These are phyloP conservation scores for Phaethon lepturus DNA, from an alignment of 2,113 vertebrate genomes.

Conservation along the genomic window DNA sequence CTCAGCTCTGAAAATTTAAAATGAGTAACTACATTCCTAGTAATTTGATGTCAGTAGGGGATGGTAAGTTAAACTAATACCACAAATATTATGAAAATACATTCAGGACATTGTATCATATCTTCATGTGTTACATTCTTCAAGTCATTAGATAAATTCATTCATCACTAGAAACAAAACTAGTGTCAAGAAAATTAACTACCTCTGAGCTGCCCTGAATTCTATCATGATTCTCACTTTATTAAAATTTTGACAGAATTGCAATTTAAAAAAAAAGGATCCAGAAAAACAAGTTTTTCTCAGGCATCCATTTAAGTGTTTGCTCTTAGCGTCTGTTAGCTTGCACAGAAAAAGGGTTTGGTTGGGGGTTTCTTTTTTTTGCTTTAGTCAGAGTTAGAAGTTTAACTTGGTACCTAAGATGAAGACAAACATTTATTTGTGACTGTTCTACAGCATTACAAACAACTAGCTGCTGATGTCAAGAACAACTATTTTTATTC, in stretches of 20 bases:
- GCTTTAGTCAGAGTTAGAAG: not conserved
- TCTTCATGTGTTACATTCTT: not conserved
- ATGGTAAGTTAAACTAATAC: not conserved
- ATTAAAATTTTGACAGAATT: not conserved
- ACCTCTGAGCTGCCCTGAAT: not conserved
- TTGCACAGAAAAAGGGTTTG: not conserved
- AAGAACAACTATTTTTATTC: slow-evolving; percentile 3
- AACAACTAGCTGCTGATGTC: not conserved
- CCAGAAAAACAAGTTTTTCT: not conserved
- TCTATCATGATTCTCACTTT: not conserved
- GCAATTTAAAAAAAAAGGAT: not conserved
- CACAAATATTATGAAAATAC: not conserved
- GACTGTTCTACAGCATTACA: not conserved
- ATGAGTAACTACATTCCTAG: not conserved
- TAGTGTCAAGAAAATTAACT: not conserved
- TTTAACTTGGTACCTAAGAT: not conserved
- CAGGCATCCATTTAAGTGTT: not conserved
- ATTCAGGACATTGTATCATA: not conserved
- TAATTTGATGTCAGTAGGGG: not conserved
- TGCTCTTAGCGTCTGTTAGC: not conserved
- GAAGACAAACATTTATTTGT: not conserved
- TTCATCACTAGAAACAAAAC: not conserved
- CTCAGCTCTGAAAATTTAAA: not conserved
- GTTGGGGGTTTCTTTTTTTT: not conserved
- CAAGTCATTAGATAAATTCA: not conserved